Conservation (phyloP, 2,888 invertebrate species). For the Torymus texanus region DNA sequence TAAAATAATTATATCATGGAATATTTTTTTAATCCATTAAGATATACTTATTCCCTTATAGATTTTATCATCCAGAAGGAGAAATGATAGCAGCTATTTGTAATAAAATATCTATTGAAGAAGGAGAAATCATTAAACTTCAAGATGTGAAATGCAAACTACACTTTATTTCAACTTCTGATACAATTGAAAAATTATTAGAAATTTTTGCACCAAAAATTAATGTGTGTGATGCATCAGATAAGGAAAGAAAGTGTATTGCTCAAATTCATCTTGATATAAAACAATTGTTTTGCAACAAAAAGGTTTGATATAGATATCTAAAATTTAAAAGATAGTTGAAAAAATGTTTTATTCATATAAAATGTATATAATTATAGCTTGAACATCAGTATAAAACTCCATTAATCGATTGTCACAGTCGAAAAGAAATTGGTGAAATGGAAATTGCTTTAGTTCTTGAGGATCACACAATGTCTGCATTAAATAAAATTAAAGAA, state of each 20-base stretch:
- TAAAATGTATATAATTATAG: conserved; percentile 56
- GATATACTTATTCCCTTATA: conserved; percentile 52
- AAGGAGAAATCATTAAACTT: conserved; percentile 64
- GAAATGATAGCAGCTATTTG: conserved; percentile 65
- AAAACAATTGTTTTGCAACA: conserved; percentile 63
- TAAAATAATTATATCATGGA: neutral
- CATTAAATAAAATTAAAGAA: conserved; percentile 30
- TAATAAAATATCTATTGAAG: conserved; percentile 57
- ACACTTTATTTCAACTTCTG: conserved; percentile 68
- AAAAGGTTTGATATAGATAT: conserved; percentile 61
- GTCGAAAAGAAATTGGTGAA: conserved; percentile 63
- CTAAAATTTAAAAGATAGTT: neutral
- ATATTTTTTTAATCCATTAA: neutral
- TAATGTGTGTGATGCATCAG: conserved; percentile 66
- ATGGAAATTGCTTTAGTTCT: conserved; percentile 66
- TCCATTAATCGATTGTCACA: conserved; percentile 63
- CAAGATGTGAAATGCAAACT: conserved; percentile 70
- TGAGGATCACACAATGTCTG: conserved; percentile 62
- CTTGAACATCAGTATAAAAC: conserved; percentile 65
- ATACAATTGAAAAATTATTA: conserved; percentile 69
- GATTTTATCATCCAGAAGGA: conserved; percentile 72
- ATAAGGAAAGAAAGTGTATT: conserved; percentile 60
- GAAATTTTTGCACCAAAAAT: conserved; percentile 70
- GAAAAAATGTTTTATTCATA: neutral
- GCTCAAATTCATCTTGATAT: conserved; percentile 66